These are phyloP conservation scores for Varecia variegata DNA, from an alignment of 2,797 vertebrate genomes.

Conservation along the genomic window DNA sequence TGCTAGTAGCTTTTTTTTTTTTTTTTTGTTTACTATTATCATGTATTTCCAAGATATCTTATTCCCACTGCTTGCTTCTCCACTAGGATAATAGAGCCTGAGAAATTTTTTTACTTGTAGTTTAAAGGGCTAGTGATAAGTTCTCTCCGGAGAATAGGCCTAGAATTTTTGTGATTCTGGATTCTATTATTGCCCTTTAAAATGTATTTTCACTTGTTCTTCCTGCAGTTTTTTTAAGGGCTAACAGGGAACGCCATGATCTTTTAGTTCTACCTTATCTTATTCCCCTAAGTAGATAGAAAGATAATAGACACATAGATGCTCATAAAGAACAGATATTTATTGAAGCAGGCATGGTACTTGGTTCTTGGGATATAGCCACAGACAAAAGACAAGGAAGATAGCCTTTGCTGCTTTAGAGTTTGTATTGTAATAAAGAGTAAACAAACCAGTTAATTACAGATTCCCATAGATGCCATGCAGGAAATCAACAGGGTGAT, in stretches of 20 bases:
- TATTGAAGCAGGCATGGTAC: background rate
- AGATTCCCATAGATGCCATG: background rate
- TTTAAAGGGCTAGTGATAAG: background rate
- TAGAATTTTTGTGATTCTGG: background rate
- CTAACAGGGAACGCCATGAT: background rate
- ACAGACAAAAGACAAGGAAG: background rate
- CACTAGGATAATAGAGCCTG: background rate
- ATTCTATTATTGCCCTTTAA: slow-evolving; percentile 5
- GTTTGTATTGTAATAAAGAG: background rate
- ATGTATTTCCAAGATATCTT: background rate
- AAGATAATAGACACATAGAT: background rate
- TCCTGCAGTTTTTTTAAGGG: background rate
- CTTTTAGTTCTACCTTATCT: background rate
- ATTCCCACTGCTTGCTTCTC: background rate
- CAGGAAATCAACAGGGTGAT: background rate
- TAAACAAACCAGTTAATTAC: background rate
- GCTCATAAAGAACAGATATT: background rate
- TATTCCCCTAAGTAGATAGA: background rate
- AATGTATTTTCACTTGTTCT: background rate
- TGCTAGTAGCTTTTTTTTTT: background rate
- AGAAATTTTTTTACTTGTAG: background rate
- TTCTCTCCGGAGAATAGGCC: background rate
- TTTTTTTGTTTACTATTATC: background rate
- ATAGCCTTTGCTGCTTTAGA: background rate
- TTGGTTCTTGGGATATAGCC: background rate